Evolutionary conservation across 92 coral and sea anemone species (phyloP), one percentile per base, ranked within the genome.

Genomic region (Bergia sp.): DNA sequence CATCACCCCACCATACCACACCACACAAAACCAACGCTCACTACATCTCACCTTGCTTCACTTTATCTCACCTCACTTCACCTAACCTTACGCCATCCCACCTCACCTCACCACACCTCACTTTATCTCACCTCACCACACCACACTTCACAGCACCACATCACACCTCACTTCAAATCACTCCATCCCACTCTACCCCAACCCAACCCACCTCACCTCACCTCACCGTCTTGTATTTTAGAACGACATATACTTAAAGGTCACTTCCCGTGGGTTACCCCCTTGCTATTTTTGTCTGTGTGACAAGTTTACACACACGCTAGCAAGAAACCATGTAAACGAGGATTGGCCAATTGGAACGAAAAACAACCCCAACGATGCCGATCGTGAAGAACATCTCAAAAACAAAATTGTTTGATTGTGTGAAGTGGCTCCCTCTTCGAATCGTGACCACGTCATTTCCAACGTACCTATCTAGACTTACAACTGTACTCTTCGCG

Each of bases 401-500:
- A 41, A 75, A 50, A 75, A 75, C 29, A 0, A 6, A 1, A 0
- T 61, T 61, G 67, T 61, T 3, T 61, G 67, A 61, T 16, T 61
- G 67, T 61, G 66, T 58, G 67, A 1, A 61, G 67, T 61, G 3
- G 4, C 18, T 3, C 23, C 67, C 67, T 16, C 0, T n/a, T 3
- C 67, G 67, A 61, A 15, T 50, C 1, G 15, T 9, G 11, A 0
- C 6, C 18, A 61, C 67, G 67, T 16, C 16, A 11, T 20, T 0
- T 15, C 64, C 29, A 23, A 79, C 92, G 65, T 55, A 97, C 99
- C 99, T 95, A 94, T 97, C 99, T 86, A 97, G 80, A 86, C 98
- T 97, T 81, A 97, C 98, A 85, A 97, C 95, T 73, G 97, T 36
- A 89, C 97, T 87, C 85, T 90, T 92, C 80, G 94, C 97, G 61